These are phyloP conservation scores for Leptopilina myrica DNA, from an alignment of 2,888 invertebrate genomes.

Conservation along the genomic window DNA sequence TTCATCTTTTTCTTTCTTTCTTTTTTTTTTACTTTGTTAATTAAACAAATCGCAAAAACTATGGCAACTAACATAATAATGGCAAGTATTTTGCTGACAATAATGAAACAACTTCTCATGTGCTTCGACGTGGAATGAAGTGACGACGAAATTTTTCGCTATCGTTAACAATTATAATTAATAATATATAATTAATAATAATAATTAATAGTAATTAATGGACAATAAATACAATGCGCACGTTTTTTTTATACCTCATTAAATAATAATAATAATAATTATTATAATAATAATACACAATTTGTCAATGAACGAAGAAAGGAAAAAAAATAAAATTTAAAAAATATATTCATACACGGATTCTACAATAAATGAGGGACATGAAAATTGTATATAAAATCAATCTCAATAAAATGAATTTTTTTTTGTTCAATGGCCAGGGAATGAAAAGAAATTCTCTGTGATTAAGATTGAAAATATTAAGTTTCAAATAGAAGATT, in stretches of 20 bases:
- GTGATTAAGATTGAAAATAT: no score
- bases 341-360: no score
- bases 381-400: no score
- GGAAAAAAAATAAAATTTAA: no score
- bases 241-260: constrained; percentile 35
- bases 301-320: constrained; percentile 33
- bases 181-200: constrained; percentile 39
- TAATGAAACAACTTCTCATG: constrained; percentile 43
- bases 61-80: constrained; percentile 74
- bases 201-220: constrained; percentile 48
- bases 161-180: constrained; percentile 44
- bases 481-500: neutral
- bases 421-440: constrained; percentile 39
- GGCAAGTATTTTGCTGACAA: constrained; percentile 69
- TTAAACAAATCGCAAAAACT: constrained; percentile 62
- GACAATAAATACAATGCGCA: constrained; percentile 39
- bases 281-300: constrained; percentile 37
- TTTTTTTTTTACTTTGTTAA: constrained; percentile 40
- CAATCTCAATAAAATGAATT: neutral
- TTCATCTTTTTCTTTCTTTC: neutral
- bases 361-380: neutral
- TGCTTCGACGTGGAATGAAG: constrained; percentile 57
- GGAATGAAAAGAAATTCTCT: constrained; percentile 4
- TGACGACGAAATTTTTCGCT: constrained; percentile 47
- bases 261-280: constrained; percentile 29